Conservation (phyloP, 2,888 invertebrate genomes). For the Stramonita haemastoma region DNA sequence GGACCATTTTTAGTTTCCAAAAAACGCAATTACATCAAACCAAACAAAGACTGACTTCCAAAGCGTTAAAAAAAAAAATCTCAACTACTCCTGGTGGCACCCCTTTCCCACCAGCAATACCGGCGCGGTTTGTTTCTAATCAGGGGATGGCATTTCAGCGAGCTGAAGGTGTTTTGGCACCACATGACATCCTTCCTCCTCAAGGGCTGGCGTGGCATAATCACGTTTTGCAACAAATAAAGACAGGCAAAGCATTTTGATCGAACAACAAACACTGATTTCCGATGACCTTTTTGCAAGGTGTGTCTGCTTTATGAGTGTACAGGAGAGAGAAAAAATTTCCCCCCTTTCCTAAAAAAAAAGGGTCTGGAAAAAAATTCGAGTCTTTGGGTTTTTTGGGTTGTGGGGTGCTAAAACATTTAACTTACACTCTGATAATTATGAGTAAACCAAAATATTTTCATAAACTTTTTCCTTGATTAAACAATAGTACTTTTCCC, state of each 20-base stretch:
- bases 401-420: conserved; percentile 7
- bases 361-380: not conserved
- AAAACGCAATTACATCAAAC: too few species aligned
- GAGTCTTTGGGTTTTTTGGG: too few species aligned
- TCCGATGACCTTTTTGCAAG: not conserved
- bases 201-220: not conserved
- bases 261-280: not conserved
- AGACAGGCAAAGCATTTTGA: not conserved
- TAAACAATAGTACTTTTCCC: too few species aligned
- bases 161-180: not conserved
- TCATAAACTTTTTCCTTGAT: too few species aligned
- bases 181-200: conserved; percentile 1
- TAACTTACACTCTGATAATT: too few species aligned
- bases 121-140: conserved; percentile 14
- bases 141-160: not conserved
- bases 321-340: too few species aligned
- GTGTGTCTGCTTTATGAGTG: too few species aligned
- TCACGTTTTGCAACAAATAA: not conserved
- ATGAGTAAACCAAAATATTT: not conserved
- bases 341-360: not conserved
- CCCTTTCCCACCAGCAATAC: not conserved
- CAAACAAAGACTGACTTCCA: too few species aligned
- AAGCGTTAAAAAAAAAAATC: too few species aligned
- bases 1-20: too few species aligned
- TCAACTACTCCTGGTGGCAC: too few species aligned